These are phyloP conservation scores for Cristatella mucedo DNA, from an alignment of 2,888 invertebrate species.

Conservation along the genomic window DNA sequence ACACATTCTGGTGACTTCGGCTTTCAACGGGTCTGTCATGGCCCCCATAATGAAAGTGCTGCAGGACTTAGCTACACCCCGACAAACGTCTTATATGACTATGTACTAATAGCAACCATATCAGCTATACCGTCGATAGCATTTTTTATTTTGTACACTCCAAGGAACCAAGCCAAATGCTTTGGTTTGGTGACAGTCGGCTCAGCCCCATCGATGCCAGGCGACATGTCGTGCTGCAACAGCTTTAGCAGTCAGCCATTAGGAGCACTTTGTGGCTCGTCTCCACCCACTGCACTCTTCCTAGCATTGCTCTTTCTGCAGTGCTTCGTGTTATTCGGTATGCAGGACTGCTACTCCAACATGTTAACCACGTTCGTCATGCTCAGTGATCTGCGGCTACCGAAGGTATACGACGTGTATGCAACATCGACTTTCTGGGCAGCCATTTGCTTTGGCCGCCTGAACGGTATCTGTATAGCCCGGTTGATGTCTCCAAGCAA, in stretches of 20 bases:
- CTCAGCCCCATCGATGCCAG: no score
- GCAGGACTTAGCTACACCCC: no score
- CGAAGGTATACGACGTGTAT: slow-evolving; percentile 1
- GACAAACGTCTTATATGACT: slow-evolving; percentile 4
- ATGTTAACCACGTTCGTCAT: slow-evolving; percentile 5
- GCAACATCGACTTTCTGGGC: slow-evolving; percentile 4
- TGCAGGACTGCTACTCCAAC: slow-evolving; percentile 5
- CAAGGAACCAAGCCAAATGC: no score
- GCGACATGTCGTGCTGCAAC: no score
- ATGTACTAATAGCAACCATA: slow-evolving; percentile 2
- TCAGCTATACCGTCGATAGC: background rate
- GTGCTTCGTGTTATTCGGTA: slow-evolving; percentile 7
- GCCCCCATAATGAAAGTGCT: no score
- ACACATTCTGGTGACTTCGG: no score
- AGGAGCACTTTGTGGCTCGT: no score
- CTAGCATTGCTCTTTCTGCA: background rate
- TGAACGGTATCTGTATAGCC: slow-evolving; percentile 6
- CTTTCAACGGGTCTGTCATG: no score
- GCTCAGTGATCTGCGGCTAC: background rate
- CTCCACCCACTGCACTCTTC: no score
- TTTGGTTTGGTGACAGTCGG: no score
- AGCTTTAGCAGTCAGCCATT: no score
- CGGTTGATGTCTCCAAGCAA: background rate
- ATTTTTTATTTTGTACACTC: slow-evolving; percentile 2
- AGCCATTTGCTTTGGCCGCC: slow-evolving; percentile 5